A percentile compares a stretch with the other conserved stretches of the same genome.
These are phyloP conservation scores for Chelon auratus DNA, from an alignment of 2,797 vertebrate species.

Conservation along the genomic window DNA sequence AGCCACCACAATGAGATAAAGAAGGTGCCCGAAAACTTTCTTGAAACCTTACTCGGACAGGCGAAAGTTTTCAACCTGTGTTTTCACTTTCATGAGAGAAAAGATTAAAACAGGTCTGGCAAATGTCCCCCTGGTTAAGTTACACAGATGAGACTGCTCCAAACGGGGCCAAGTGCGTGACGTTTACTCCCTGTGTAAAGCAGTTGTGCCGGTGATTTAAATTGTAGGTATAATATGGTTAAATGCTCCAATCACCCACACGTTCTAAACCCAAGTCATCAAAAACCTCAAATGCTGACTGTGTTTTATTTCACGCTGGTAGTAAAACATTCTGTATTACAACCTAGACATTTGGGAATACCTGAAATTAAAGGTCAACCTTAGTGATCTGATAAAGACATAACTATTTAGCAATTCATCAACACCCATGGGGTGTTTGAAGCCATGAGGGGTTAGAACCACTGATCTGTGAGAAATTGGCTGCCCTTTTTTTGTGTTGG, in stretches of 20 bases:
- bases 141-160: not conserved
- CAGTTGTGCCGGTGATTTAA: no score
- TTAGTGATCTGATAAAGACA: not conserved
- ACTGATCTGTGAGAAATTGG: not conserved
- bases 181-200: no score
- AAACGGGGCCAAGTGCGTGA: not conserved
- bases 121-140: not conserved
- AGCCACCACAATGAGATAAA: not conserved
- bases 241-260: not conserved
- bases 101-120: not conserved
- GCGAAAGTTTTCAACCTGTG: not conserved
- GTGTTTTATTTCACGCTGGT: not conserved
- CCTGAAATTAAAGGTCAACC: not conserved
- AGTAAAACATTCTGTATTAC: no score
- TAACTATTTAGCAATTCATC: not conserved
- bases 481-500: not conserved
- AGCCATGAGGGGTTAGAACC: not conserved
- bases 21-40: not conserved
- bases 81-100: not conserved
- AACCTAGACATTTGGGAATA: not conserved
- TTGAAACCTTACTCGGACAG: not conserved
- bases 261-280: not conserved
- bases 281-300: not conserved
- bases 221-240: no score
- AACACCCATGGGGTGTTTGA: not conserved